These are phyloP conservation scores for Eurystomus gularis DNA, from an alignment of 2,113 vertebrate species.

Conservation along the genomic window DNA sequence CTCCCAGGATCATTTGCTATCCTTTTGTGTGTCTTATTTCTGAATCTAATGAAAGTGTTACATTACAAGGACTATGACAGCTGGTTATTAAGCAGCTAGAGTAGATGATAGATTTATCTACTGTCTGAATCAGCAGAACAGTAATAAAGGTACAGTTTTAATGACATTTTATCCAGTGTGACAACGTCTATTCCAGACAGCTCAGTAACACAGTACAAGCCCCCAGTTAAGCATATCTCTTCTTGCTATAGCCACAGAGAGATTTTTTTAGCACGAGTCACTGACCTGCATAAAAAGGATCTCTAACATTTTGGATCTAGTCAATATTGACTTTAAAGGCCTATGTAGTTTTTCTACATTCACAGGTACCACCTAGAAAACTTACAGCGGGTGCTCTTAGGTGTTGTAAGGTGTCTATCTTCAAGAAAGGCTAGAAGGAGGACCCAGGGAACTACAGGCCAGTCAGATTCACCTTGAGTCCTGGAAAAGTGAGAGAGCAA, in stretches of 20 bases:
- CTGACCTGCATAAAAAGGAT: neutral
- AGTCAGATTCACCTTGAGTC: neutral
- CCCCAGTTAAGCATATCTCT: neutral
- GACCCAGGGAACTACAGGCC: too few species aligned
- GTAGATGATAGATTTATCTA: neutral
- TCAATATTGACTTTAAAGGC: neutral
- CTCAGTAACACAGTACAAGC: neutral
- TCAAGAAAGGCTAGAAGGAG: neutral
- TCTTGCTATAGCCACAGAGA: neutral
- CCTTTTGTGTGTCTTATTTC: conserved; percentile 2
- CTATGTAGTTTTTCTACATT: neutral
- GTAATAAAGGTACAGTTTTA: neutral
- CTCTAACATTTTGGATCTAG: neutral
- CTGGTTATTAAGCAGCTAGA: conserved; percentile 15
- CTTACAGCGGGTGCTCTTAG: neutral
- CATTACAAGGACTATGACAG: neutral
- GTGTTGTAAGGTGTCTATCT: neutral
- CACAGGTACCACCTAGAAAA: neutral
- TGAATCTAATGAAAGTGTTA: neutral
- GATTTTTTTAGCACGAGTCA: neutral
- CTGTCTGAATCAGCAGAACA: neutral
- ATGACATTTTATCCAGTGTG: neutral
- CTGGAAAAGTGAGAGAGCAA: neutral
- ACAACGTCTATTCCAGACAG: neutral
- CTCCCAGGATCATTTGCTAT: neutral